A percentile compares a stretch with the other conserved stretches of the same genome.
Conservation (phyloP, 2,113 vertebrate genomes). For the Lathamus discolor region DNA sequence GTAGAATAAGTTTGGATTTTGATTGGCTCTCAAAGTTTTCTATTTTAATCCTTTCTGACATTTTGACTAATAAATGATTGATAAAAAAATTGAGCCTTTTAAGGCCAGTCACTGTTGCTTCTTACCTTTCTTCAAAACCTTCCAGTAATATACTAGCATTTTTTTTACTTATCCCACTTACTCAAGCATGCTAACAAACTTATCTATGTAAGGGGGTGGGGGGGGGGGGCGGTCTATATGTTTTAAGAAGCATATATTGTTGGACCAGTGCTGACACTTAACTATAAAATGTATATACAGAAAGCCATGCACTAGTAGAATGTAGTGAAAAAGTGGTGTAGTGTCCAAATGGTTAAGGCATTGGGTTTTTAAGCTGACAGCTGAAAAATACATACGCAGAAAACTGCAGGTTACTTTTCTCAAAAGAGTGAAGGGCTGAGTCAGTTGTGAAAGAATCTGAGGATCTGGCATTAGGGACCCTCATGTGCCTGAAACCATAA, state of each 20-base stretch:
- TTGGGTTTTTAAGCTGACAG: not conserved
- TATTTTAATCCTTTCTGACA: conserved; percentile 65
- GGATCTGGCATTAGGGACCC: not conserved
- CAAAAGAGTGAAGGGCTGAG: not conserved
- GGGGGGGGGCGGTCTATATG: accelerated
- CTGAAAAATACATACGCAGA: not conserved
- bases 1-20: not conserved
- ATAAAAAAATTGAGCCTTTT: not conserved
- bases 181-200: not conserved
- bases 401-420: not conserved
- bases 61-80: conserved; percentile 48
- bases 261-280: not conserved
- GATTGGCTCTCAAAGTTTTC: not conserved
- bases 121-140: not conserved
- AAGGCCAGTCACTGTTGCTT: not conserved
- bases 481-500: not conserved
- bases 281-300: not conserved
- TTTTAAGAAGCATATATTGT: not conserved
- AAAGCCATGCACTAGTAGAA: not conserved
- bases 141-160: not conserved
- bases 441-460: not conserved
- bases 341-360: not conserved
- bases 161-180: not conserved
- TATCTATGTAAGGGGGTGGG: not conserved
- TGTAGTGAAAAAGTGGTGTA: not conserved